A percentile compares a stretch with the other conserved stretches of the same genome.
phyloP scores from a whole-genome alignment of 2,797 vertebrate species.

The Poliocrania exsul region DNA sequence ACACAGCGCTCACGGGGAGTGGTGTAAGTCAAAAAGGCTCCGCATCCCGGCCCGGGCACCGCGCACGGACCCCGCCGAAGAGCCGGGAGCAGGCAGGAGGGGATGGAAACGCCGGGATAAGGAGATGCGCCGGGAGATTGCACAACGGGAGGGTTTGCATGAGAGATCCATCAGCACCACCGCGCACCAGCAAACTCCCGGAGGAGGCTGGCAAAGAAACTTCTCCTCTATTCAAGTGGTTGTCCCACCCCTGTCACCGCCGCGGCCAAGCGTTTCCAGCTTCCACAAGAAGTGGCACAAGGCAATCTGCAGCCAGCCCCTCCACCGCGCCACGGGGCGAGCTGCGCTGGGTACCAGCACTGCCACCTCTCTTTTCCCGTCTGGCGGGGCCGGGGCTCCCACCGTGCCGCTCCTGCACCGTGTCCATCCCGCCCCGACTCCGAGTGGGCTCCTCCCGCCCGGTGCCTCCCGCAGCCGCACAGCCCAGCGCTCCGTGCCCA shows the following conservation, averaged over 20 bases:
- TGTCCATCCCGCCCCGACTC: fast-evolving
- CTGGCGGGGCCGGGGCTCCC: fast-evolving
- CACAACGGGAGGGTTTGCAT: neutral
- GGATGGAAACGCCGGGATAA: neutral
- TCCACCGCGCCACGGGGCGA: fast-evolving
- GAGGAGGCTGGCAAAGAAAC: neutral
- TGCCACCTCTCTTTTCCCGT: neutral
- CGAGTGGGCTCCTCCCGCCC: fast-evolving
- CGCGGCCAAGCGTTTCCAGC: neutral
- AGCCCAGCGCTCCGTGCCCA: fast-evolving
- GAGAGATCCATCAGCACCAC: neutral
- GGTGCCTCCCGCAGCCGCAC: no score
- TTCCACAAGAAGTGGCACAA: neutral
- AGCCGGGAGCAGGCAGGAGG: neutral
- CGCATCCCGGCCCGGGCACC: fast-evolving
- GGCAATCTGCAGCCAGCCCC: neutral
- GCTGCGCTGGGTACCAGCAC: fast-evolving
- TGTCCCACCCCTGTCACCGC: neutral
- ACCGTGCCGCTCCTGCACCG: fast-evolving
- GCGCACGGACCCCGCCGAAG: fast-evolving
- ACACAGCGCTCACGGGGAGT: fast-evolving
- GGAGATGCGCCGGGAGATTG: neutral
- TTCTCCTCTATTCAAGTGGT: neutral
- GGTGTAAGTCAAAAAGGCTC: neutral
- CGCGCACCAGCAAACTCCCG: neutral